Conservation (phyloP, 2,113 vertebrate species). For the Oenanthe melanoleuca region DNA sequence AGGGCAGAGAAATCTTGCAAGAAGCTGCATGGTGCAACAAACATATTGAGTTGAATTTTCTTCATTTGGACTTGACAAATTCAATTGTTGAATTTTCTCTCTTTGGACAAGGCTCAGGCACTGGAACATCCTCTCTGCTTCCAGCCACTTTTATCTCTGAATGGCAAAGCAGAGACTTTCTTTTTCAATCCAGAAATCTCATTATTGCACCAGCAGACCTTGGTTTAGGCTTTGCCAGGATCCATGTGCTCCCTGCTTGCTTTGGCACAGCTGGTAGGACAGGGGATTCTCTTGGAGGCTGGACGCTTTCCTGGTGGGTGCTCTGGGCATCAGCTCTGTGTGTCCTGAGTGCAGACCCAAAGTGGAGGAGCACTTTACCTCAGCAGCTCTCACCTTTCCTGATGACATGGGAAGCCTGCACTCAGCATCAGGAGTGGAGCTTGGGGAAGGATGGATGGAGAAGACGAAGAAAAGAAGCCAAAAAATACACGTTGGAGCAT, state of each 20-base stretch:
- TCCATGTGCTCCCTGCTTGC: neutral
- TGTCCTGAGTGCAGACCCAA: neutral
- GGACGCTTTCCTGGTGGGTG: accelerated
- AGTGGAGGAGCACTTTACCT: neutral
- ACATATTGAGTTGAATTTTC: neutral
- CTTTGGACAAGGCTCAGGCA: neutral
- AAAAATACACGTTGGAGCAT: accelerated
- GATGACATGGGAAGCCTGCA: accelerated
- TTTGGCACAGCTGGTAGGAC: accelerated
- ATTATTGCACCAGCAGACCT: neutral
- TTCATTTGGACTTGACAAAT: neutral
- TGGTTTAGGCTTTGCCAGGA: neutral
- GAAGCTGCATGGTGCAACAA: neutral
- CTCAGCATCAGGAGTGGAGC: neutral
- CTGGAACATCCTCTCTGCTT: neutral
- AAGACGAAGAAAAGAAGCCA: accelerated
- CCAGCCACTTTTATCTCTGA: neutral
- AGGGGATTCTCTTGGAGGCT: neutral
- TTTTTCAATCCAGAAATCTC: neutral
- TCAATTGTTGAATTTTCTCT: neutral
- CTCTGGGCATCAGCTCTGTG: accelerated
- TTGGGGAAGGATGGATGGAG: accelerated
- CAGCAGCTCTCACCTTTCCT: neutral
- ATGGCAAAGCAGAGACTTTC: neutral
- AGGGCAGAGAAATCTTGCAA: neutral